phyloP scores from a whole-genome alignment of 2,888 invertebrate genomes.

The Eurois occulta region DNA sequence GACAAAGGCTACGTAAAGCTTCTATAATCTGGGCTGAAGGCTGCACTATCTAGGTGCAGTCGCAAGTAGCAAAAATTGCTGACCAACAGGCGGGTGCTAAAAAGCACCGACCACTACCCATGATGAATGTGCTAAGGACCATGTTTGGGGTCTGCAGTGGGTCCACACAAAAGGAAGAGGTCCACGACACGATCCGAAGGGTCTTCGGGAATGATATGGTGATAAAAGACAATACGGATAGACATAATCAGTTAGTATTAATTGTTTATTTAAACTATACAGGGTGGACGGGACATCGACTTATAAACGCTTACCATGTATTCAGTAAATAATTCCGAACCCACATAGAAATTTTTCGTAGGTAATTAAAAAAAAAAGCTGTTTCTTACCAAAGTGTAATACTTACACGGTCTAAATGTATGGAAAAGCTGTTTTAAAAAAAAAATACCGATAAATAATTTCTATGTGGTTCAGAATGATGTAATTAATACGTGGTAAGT shows the following conservation, averaged over 20 bases:
- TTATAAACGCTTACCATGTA: no score
- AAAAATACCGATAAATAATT: no score
- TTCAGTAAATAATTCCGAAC: no score
- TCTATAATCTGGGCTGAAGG: neutral
- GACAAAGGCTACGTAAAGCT: no score
- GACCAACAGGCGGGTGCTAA: slow-evolving; percentile 14
- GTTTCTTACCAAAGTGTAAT: no score
- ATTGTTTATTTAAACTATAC: neutral
- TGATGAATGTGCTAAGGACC: slow-evolving; percentile 86
- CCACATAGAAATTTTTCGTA: no score
- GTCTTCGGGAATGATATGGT: slow-evolving; percentile 87
- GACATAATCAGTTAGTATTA: slow-evolving; percentile 79
- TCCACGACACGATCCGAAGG: slow-evolving; percentile 82
- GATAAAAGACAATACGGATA: slow-evolving; percentile 85
- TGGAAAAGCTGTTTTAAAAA: no score
- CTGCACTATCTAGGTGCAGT: neutral
- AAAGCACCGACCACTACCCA: slow-evolving; percentile 60
- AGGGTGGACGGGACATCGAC: no score
- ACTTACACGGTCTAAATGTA: no score
- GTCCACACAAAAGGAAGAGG: slow-evolving; percentile 84
- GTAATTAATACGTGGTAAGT: no score
- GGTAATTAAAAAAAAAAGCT: no score
- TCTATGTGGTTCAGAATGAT: no score
- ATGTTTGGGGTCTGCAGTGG: slow-evolving; percentile 88
- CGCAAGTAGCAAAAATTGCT: slow-evolving; percentile 33